Conservation (phyloP, 1,140 invertebrate species). For the Heliothis subflexa region DNA sequence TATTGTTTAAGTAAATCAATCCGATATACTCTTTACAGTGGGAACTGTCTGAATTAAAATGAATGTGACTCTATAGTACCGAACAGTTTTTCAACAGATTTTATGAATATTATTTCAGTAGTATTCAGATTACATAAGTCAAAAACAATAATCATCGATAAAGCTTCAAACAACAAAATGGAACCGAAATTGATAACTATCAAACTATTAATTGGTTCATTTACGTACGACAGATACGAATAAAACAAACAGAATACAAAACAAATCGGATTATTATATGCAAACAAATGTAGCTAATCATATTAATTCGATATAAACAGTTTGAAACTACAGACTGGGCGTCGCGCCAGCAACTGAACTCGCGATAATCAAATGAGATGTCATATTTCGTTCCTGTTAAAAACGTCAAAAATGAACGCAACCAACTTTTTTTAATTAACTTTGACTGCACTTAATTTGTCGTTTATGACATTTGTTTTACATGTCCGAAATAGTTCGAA, state of each 20-base stretch:
- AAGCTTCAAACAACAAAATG: too few species aligned
- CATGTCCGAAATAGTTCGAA: not conserved
- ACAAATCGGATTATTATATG: constrained; percentile 33
- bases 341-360: constrained; percentile 7
- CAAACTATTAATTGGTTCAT: too few species aligned
- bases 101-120: too few species aligned
- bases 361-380: constrained; percentile 37
- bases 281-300: constrained; percentile 23
- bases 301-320: constrained; percentile 33
- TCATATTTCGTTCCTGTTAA: constrained; percentile 34
- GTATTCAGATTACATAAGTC: too few species aligned
- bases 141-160: too few species aligned
- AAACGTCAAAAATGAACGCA: constrained; percentile 6
- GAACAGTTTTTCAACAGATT: too few species aligned
- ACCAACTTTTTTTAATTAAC: not conserved
- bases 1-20: too few species aligned
- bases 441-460: constrained; percentile 9
- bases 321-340: constrained; percentile 32
- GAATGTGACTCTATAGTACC: too few species aligned
- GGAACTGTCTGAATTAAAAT: too few species aligned
- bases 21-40: too few species aligned
- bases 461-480: not conserved
- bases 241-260: not conserved
- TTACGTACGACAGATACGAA: too few species aligned
- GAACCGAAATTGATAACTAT: too few species aligned